Percentiles rank a stretch among this genome's conserved stretches.
These are phyloP conservation scores for Eufriesea mexicana DNA, from an alignment of 1,140 invertebrate genomes.

Conservation along the genomic window DNA sequence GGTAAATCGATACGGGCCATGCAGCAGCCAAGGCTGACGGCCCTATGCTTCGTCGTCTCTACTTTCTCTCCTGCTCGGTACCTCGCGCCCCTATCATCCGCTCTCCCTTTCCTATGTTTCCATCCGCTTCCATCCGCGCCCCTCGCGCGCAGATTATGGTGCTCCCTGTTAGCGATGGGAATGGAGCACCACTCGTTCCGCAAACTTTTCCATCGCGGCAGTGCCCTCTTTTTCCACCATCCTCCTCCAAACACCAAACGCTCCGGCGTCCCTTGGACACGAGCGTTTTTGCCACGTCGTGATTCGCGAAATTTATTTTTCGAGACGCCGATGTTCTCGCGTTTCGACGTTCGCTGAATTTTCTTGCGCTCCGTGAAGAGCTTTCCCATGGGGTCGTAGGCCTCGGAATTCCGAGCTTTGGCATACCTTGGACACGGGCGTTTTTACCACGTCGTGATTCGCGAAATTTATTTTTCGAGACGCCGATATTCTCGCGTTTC, in stretches of 20 bases:
- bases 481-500: too few relatives aligned
- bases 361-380: too few relatives aligned
- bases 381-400: too few relatives aligned
- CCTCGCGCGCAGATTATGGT: constrained; percentile 41
- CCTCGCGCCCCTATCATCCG: constrained; percentile 26
- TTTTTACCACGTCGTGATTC: too few relatives aligned
- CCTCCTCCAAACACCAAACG: not conserved
- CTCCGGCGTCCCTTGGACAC: not conserved
- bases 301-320: too few relatives aligned
- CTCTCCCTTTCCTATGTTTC: not conserved
- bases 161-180: constrained; percentile 35
- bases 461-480: too few relatives aligned
- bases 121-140: constrained; percentile 6
- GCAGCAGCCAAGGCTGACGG: constrained; percentile 58
- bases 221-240: not conserved
- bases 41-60: constrained; percentile 42
- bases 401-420: too few relatives aligned
- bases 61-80: constrained; percentile 34
- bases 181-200: constrained; percentile 46
- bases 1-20: constrained; percentile 65
- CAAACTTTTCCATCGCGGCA: constrained; percentile 39
- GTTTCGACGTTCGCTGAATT: too few relatives aligned
- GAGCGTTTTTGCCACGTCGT: not conserved
- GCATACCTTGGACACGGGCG: too few relatives aligned
- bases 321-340: too few relatives aligned